Evolutionary conservation across 2,888 invertebrate genomes (phyloP), one percentile per base, ranked within the genome.

Genomic region (Phania funesta): DNA sequence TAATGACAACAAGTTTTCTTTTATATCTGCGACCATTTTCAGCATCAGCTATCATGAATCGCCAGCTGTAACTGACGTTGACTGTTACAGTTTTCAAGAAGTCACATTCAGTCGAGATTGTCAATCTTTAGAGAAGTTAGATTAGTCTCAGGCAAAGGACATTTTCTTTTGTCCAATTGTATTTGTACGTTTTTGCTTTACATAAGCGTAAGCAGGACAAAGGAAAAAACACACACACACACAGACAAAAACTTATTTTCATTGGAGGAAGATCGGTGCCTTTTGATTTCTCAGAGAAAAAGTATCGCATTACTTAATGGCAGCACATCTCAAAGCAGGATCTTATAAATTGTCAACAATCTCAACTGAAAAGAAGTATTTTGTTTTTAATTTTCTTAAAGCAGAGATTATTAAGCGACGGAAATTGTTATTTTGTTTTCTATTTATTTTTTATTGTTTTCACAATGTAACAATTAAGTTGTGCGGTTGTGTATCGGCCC

Each of bases 271-370:
- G 52, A 82, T 84, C 84, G 84, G 84, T 79, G 52, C 79, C 83
- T 83, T 85, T 84, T 85, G 84, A 85, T 85, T 84, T 84, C 32
- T 79, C 74, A 64, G 62, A 78, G 70, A 62, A 80, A 84, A 84
- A 85, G 83, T 85, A 84, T 85, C 84, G 46, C 74, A 56, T 85
- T 85, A 83, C 85, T 26, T 50, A 78, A 83, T 35, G 65, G n/a
- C 41, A 32, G 60, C 46, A 44, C 24, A 56, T 54, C 29, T 62
- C 24, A 32, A 41, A 52, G 41, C 78, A 65, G 29, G 50, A 64
- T 52, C 52, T 54, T 50, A 54, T 4, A 24, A 54, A 50, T 58
- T 50, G 29, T 48, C 26, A 62, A 35, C 32, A 60, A 32, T 79
- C 38, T 52, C 2, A 56, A 18, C 35, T 46, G 6, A 64, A 56